These are phyloP conservation scores for Phymanthus crucifer DNA, from an alignment of 92 coral and sea anemone species.

Conservation along the genomic window DNA sequence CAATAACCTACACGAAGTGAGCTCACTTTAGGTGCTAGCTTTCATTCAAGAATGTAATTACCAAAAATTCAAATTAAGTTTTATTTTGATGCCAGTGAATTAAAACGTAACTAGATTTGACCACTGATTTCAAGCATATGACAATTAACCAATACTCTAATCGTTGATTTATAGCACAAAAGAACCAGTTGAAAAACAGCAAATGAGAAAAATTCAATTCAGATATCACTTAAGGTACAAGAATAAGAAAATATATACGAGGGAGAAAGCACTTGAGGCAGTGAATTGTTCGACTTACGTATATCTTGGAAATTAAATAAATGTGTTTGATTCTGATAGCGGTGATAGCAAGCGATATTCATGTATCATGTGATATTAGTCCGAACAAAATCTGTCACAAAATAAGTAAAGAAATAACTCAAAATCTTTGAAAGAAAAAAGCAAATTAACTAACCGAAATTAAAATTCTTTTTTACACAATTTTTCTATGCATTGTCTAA, in stretches of 20 bases:
- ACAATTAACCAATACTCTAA: neutral
- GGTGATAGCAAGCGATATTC: neutral
- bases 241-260: neutral
- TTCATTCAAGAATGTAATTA: slow-evolving; percentile 19
- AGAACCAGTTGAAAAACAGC: neutral
- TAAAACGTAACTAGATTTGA: neutral
- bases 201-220: neutral
- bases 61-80: slow-evolving; percentile 2
- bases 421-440: too few relatives aligned
- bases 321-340: neutral
- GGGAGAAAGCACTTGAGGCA: neutral
- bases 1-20: slow-evolving; percentile 8
- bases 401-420: neutral
- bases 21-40: slow-evolving; percentile 9
- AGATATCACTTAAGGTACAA: neutral
- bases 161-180: too few relatives aligned
- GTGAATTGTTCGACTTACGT: neutral
- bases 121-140: neutral
- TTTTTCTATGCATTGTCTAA: too few relatives aligned
- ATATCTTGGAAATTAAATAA: neutral
- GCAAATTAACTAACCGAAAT: too few relatives aligned
- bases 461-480: neutral
- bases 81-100: neutral
- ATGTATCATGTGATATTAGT: neutral
- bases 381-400: neutral